A percentile compares a stretch with the other conserved stretches of the same genome.
phyloP scores from a whole-genome alignment of 2,113 vertebrate species.

The Pachyramphus minor region DNA sequence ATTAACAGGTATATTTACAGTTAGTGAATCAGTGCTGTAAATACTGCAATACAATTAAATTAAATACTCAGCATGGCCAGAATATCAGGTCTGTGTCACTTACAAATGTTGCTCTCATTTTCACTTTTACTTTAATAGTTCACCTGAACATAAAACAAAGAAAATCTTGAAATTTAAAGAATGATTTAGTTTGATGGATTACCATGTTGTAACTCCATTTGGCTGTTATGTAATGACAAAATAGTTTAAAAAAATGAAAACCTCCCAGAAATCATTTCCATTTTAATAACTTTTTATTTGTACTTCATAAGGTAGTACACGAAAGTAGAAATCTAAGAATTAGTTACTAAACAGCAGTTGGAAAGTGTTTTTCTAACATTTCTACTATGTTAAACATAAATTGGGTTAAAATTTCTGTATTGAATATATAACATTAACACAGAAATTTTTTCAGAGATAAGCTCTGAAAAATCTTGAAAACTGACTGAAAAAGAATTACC shows the following conservation, averaged over 20 bases:
- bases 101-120: slow-evolving; percentile 5
- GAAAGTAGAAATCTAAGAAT: not conserved
- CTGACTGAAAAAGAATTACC: not conserved
- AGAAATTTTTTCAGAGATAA: not conserved
- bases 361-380: not conserved
- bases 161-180: not conserved
- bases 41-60: slow-evolving; percentile 11
- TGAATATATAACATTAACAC: not conserved
- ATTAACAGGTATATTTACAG: not conserved
- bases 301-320: not conserved
- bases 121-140: not conserved
- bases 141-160: slow-evolving; percentile 20
- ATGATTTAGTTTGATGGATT: not conserved
- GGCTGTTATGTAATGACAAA: not conserved
- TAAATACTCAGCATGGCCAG: not conserved
- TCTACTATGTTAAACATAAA: not conserved
- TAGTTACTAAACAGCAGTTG: not conserved
- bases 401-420: not conserved
- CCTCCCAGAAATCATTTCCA: not conserved
- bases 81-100: not conserved
- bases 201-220: not conserved
- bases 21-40: not conserved
- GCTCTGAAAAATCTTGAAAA: not conserved
- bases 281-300: not conserved
- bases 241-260: not conserved